These are phyloP conservation scores for Acanthis flammea DNA, from an alignment of 2,797 vertebrate genomes.

Conservation along the genomic window DNA sequence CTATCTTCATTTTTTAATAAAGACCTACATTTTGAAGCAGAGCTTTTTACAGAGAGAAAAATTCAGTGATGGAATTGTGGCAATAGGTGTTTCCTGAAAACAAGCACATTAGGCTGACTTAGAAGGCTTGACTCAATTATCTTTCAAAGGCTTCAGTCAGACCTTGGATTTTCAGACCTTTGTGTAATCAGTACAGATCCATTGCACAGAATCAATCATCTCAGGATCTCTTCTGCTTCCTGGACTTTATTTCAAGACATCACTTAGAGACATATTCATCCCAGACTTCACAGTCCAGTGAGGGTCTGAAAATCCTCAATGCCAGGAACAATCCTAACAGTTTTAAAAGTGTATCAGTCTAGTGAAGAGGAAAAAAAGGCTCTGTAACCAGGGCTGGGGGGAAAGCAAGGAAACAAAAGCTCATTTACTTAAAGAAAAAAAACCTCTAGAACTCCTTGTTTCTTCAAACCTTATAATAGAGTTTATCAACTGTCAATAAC, in stretches of 20 bases:
- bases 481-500: conserved; percentile 74
- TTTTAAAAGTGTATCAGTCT: not conserved
- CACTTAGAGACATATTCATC: not conserved
- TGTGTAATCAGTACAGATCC: not conserved
- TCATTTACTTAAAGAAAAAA: conserved; percentile 9
- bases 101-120: not conserved
- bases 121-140: not conserved
- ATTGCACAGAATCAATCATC: not conserved
- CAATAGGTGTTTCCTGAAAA: not conserved
- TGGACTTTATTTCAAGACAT: not conserved
- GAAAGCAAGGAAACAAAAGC: not conserved
- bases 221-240: not conserved
- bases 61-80: not conserved
- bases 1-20: not conserved
- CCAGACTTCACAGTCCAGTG: not conserved
- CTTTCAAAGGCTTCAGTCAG: not conserved
- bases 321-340: not conserved
- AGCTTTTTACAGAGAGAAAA: not conserved
- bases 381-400: not conserved
- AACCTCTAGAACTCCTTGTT: not conserved
- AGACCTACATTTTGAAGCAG: not conserved
- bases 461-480: conserved; percentile 36
- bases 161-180: not conserved
- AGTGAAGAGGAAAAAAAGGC: not conserved
- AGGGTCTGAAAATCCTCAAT: not conserved